Evolutionary conservation across 1,140 invertebrate species (phyloP).

Genomic region (Paracyclopina nana): DNA sequence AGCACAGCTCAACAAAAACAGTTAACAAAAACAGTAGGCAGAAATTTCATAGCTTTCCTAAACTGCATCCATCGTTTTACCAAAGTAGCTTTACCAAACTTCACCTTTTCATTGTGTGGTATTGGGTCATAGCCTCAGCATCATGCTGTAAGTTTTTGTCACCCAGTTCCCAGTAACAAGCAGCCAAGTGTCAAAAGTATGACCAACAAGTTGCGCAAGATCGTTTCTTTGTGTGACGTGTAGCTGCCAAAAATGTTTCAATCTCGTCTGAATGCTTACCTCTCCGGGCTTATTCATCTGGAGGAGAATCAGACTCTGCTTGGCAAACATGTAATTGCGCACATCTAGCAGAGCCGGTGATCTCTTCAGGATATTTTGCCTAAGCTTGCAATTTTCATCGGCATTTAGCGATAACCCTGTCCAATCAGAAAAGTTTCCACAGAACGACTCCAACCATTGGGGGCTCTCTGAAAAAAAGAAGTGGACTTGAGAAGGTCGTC

Average conservation of each 20-base stretch:
- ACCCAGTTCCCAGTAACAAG: too few species aligned
- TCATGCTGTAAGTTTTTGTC: too few species aligned
- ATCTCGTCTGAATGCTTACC: slow-evolving; percentile 34
- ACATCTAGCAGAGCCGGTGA: slow-evolving; percentile 64
- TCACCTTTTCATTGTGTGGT: too few species aligned
- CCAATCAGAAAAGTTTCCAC: slow-evolving; percentile 53
- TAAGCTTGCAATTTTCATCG: slow-evolving; percentile 41
- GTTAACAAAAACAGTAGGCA: too few species aligned
- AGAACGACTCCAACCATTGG: slow-evolving; percentile 55
- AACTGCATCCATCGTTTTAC: too few species aligned
- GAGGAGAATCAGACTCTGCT: slow-evolving; percentile 70
- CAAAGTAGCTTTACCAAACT: too few species aligned
- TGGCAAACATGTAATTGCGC: slow-evolving; percentile 77
- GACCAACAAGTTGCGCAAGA: too few species aligned
- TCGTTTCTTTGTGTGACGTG: slow-evolving; percentile 17
- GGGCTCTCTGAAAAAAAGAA: slow-evolving; percentile 38
- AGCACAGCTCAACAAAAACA: too few species aligned
- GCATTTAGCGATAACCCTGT: slow-evolving; percentile 51
- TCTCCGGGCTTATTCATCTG: slow-evolving; percentile 55
- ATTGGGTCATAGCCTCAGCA: too few species aligned
- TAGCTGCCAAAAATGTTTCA: slow-evolving; percentile 15
- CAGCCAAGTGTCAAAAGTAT: too few species aligned
- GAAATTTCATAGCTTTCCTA: too few species aligned
- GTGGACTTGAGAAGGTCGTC: too few species aligned
- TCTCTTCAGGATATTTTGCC: slow-evolving; percentile 43